Evolutionary conservation across 2,888 invertebrate genomes (phyloP), one percentile per base, ranked within the genome.

Genomic region (Macrophya annulata): DNA sequence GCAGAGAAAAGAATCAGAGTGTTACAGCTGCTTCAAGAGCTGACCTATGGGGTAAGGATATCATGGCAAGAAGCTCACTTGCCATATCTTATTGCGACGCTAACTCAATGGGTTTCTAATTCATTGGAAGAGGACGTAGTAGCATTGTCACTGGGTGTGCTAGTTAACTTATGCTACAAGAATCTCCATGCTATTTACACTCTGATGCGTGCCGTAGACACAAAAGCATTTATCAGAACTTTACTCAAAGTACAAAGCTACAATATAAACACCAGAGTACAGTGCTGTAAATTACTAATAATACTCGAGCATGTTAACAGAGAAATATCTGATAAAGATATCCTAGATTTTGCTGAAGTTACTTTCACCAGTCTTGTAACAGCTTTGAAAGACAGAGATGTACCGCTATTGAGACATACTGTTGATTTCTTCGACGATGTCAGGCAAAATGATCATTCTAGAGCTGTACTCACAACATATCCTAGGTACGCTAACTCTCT

Each of bases 11-110:
- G 95, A 93, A 94, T 96, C 51, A 94, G 95, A 89, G 93, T 96
- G 1, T 93, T 97, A 0, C 94, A 95, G 88, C 94, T 97, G 55
- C 95, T 96, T 94, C 96, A 97, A 95, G 97, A 97, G 90, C 94
- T 97, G 86, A 96, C 97, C 0, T 97, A 97, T 89, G 97, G 97
- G 45, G 96, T 97, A 25, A 96, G 96, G 91, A 96, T 97, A 43
- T 96, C 95, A 9, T 97, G 97, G 97, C 97, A 97, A 91, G 97
- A 97, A 90, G 96, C 97, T 0, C 96, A 97, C 91, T 94, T 97
- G 68, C 93, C 96, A 0, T 94, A 95, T 86, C 93, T 97, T 12
- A 95, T 97, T 92, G 95, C 96, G 85, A 95, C 95, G 31, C 93
- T 97, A 0, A 96, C 96, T 0, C 95, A 96, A 45, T 96, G 96